These are phyloP conservation scores for Zoroaster sp. DNA, from an alignment of 53 echinoderm and acorn worm species.

Conservation along the genomic window DNA sequence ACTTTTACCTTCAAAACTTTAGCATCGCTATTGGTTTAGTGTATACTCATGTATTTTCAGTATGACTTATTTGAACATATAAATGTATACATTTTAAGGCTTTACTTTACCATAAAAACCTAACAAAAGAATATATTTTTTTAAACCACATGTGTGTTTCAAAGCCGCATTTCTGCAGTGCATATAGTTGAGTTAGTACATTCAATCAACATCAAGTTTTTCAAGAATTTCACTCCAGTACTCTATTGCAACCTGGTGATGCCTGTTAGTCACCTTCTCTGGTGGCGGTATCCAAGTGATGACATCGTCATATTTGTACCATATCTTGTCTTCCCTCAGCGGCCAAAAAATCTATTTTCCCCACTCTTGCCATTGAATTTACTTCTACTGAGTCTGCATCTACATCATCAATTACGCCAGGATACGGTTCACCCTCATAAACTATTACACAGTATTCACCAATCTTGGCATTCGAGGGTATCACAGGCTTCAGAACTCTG, in stretches of 20 bases:
- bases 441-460: slow-evolving; percentile 34
- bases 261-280: slow-evolving; percentile 26
- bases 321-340: slow-evolving; percentile 46
- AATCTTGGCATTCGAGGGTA: slow-evolving; percentile 20
- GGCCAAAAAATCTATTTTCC: slow-evolving; percentile 26
- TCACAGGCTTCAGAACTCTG: slow-evolving; percentile 29
- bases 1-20: neutral
- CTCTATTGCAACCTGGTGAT: slow-evolving; percentile 23
- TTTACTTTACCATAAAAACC: too few relatives aligned
- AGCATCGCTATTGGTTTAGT: neutral
- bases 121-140: too few relatives aligned
- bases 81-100: too few relatives aligned
- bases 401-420: slow-evolving; percentile 23
- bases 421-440: slow-evolving; percentile 37
- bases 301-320: slow-evolving; percentile 38
- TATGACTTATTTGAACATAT: too few relatives aligned
- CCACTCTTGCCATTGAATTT: slow-evolving; percentile 40
- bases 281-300: slow-evolving; percentile 40
- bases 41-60: neutral
- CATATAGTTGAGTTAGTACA: neutral
- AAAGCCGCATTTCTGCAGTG: too few relatives aligned
- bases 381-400: slow-evolving; percentile 43
- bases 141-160: too few relatives aligned
- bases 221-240: slow-evolving; percentile 29
- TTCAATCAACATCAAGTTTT: slow-evolving; percentile 11